Percentiles rank a stretch among this genome's conserved stretches.
phyloP scores from a whole-genome alignment of 2,113 vertebrate species.

The Nibea coibor region DNA sequence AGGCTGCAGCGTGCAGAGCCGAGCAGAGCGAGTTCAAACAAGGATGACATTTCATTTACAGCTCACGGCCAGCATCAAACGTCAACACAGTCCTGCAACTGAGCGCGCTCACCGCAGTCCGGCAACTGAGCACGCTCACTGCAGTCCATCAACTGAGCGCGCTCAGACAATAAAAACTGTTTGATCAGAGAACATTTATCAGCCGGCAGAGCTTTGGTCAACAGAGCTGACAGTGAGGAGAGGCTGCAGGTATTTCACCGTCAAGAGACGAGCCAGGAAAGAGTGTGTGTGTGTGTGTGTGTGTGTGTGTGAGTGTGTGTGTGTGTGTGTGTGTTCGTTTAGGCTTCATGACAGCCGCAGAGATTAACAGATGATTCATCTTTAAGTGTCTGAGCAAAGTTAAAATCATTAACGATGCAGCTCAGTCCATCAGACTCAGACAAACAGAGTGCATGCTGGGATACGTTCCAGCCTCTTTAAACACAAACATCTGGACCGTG shows the following conservation, averaged over 20 bases:
- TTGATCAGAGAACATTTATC: background rate
- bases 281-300: background rate
- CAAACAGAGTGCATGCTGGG: no score
- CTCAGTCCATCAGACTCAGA: no score
- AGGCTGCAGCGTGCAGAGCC: background rate
- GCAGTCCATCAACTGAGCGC: background rate
- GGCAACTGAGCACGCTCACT: constrained; percentile 4
- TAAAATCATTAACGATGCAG: background rate
- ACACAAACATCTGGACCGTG: no score
- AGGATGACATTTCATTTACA: constrained; percentile 13
- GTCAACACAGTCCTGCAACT: no score
- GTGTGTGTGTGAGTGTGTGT: no score
- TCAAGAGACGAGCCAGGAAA: background rate
- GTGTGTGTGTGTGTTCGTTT: background rate
- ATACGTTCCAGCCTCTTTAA: no score
- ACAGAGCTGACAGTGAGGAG: background rate
- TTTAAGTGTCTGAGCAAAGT: background rate
- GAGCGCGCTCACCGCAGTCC: no score
- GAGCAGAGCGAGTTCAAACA: constrained; percentile 36
- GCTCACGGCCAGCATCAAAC: background rate
- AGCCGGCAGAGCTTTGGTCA: constrained; percentile 8
- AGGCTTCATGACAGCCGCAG: background rate
- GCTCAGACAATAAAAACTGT: constrained; percentile 32
- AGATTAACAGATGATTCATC: background rate
- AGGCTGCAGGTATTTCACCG: no score